phyloP scores from a whole-genome alignment of 2,888 invertebrate species.

The Synergus japonicus region DNA sequence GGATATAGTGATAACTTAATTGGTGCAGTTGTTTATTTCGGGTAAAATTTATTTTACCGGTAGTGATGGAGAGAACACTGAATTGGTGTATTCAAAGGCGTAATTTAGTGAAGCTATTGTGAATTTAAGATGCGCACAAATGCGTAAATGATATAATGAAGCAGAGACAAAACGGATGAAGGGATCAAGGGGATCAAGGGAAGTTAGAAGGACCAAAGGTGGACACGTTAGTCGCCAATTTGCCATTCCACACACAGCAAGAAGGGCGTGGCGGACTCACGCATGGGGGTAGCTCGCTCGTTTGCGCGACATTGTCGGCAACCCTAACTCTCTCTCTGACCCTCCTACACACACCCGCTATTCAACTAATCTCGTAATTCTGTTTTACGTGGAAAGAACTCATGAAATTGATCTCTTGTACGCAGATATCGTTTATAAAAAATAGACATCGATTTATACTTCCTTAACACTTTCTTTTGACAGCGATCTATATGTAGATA shows the following conservation, averaged over 20 bases:
- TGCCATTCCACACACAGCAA: conserved; percentile 69
- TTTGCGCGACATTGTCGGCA: conserved; percentile 73
- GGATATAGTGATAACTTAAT: too few species aligned
- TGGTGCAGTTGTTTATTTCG: too few species aligned
- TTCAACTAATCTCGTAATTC: conserved; percentile 28
- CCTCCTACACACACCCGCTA: conserved; percentile 45
- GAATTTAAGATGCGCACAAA: neutral
- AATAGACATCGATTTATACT: neutral
- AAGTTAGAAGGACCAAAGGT: conserved; percentile 43
- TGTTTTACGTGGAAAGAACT: neutral
- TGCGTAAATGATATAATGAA: neutral
- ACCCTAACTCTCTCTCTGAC: conserved; percentile 57
- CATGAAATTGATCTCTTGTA: neutral
- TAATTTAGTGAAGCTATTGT: neutral
- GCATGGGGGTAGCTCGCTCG: conserved; percentile 69
- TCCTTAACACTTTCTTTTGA: neutral
- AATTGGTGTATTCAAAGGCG: neutral
- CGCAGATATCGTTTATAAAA: neutral
- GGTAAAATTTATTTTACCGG: neutral
- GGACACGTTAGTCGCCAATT: conserved; percentile 66
- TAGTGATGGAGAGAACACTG: neutral
- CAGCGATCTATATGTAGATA: too few species aligned
- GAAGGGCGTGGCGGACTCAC: conserved; percentile 71
- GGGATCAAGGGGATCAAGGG: conserved; percentile 30
- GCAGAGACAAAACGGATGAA: conserved; percentile 51